Evolutionary conservation across 2,797 vertebrate genomes (phyloP).

Genomic region (Lagocephalus sceleratus): DNA sequence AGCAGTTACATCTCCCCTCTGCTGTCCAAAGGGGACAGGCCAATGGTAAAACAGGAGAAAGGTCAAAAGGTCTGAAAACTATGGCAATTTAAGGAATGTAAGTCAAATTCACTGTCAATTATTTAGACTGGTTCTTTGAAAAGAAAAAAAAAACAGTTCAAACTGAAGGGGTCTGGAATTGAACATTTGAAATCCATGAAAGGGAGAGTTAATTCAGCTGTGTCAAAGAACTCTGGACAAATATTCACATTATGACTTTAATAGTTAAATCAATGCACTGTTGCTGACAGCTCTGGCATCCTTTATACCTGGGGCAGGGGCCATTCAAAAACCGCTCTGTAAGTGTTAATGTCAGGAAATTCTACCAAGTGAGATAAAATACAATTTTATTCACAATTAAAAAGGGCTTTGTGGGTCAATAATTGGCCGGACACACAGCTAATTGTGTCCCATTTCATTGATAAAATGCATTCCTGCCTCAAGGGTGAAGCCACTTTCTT

Average conservation of each 20-base stretch:
- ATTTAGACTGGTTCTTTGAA: conserved; percentile 3
- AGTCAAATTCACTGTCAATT: conserved; percentile 6
- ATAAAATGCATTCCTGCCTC: conserved; percentile 31
- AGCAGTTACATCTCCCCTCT: no score
- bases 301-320: conserved; percentile 21
- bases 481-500: conserved; percentile 10
- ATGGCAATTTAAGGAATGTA: no score
- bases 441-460: conserved; percentile 17
- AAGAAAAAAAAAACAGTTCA: no score
- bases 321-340: conserved; percentile 38
- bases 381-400: no score
- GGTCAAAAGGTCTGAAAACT: no score
- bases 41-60: no score
- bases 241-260: conserved; percentile 28
- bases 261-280: conserved; percentile 43
- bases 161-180: no score
- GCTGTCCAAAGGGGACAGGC: no score
- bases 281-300: conserved; percentile 38
- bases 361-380: conserved; percentile 25
- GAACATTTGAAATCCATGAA: no score
- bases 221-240: background rate
- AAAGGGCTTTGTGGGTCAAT: background rate
- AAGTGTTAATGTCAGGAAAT: conserved; percentile 32
- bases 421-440: conserved; percentile 29
- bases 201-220: no score